A percentile compares a stretch with the other conserved stretches of the same genome.
These are phyloP conservation scores for Dicyrtomina minuta DNA, from an alignment of 2,888 invertebrate genomes.

Conservation along the genomic window DNA sequence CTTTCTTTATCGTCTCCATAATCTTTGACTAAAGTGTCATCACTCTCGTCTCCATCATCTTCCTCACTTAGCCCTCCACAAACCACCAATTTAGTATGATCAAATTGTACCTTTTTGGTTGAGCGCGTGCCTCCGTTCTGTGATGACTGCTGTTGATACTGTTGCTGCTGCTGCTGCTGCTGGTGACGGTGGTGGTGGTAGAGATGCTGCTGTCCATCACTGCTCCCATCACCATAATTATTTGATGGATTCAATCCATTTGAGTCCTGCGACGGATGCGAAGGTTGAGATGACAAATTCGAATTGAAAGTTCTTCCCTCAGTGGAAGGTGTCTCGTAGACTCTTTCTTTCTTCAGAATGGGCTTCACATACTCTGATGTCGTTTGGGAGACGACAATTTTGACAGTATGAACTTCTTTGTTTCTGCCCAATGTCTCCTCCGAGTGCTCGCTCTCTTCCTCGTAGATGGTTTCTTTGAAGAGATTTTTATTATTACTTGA, in stretches of 20 bases:
- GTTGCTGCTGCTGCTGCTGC: conserved; percentile 4
- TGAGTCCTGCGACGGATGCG: neutral
- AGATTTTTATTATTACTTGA: conserved; percentile 41
- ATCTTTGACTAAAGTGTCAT: conserved; percentile 26
- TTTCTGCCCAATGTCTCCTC: conserved; percentile 19
- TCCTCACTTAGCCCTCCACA: conserved; percentile 38
- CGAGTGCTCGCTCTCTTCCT: conserved; percentile 42
- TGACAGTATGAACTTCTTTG: conserved; percentile 44
- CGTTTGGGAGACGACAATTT: conserved; percentile 43
- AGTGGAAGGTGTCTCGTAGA: conserved; percentile 15
- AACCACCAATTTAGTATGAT: conserved; percentile 40
- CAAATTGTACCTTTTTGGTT: conserved; percentile 51
- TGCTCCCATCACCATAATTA: neutral
- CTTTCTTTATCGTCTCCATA: conserved; percentile 3
- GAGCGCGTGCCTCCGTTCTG: conserved; percentile 23
- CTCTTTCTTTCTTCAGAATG: conserved; percentile 45
- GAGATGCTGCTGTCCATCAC: neutral
- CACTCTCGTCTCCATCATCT: conserved; percentile 34
- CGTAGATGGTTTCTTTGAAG: conserved; percentile 51
- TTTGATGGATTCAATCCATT: neutral
- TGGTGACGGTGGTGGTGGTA: neutral
- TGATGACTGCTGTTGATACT: conserved; percentile 1
- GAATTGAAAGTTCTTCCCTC: too few relatives aligned
- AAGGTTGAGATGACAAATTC: neutral
- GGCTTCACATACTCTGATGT: conserved; percentile 48